phyloP scores from a whole-genome alignment of 2,797 vertebrate species.

The Euphonia xanthogaster region DNA sequence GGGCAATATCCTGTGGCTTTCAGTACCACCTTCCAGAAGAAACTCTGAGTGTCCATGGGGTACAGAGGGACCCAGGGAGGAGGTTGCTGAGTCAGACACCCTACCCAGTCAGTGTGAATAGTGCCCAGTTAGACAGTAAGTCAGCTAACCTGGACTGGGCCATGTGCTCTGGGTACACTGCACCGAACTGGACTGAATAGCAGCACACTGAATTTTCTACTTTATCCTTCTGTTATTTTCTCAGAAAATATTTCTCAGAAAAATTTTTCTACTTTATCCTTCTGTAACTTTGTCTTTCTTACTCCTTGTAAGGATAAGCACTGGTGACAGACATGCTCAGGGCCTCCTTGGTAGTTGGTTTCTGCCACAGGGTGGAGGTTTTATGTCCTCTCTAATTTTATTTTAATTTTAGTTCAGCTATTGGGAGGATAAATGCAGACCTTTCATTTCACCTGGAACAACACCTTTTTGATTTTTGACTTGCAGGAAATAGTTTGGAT shows the following conservation, averaged over 20 bases:
- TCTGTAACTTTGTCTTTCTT: not conserved
- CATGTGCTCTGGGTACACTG: not conserved
- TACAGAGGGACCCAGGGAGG: not conserved
- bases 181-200: not conserved
- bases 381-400: not conserved
- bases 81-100: not conserved
- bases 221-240: not conserved
- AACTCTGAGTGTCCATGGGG: not conserved
- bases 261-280: not conserved
- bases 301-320: not conserved
- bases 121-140: not conserved
- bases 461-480: not conserved
- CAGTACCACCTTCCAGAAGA: not conserved
- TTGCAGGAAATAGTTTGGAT: not conserved
- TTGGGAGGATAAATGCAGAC: not conserved
- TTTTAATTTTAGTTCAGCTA: slow-evolving; percentile 5
- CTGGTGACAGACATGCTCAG: not conserved
- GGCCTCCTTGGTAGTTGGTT: not conserved
- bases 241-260: not conserved
- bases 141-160: not conserved
- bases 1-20: not conserved
- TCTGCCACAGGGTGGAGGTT: not conserved
- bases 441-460: slow-evolving; percentile 26
- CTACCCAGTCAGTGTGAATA: not conserved
- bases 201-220: not conserved